phyloP scores from a whole-genome alignment of 1,140 invertebrate genomes.

The Drosophila gunungcola region DNA sequence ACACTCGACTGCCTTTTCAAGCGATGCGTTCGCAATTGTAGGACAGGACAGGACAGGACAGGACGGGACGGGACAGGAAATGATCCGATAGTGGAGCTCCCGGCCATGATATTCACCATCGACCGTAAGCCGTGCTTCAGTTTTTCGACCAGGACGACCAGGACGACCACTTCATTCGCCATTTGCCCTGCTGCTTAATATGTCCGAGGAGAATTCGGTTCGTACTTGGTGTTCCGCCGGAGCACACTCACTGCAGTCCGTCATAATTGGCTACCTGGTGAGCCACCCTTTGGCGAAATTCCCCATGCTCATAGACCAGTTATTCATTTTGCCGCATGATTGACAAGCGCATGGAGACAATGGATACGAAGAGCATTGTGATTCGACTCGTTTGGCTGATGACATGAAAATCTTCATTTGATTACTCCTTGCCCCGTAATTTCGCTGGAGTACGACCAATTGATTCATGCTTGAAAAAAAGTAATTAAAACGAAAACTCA shows the following conservation, averaged over 20 bases:
- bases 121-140: neutral
- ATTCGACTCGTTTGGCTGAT: neutral
- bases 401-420: neutral
- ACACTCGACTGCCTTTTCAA: conserved; percentile 52
- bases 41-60: neutral
- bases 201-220: neutral
- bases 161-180: neutral
- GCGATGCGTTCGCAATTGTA: conserved; percentile 33
- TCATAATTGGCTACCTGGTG: conserved; percentile 3
- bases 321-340: neutral
- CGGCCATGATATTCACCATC: neutral
- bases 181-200: neutral
- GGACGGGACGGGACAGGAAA: conserved; percentile 3
- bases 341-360: neutral
- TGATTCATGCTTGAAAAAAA: too few species aligned
- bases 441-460: too few species aligned
- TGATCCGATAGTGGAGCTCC: conserved; percentile 25
- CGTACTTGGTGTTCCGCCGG: neutral
- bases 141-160: neutral
- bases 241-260: neutral
- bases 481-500: too few species aligned
- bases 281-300: neutral
- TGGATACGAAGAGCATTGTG: neutral
- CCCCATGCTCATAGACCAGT: neutral
- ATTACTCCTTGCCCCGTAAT: neutral